Conservation (phyloP, 2,888 invertebrate genomes). For the Nemurella pictetii region DNA sequence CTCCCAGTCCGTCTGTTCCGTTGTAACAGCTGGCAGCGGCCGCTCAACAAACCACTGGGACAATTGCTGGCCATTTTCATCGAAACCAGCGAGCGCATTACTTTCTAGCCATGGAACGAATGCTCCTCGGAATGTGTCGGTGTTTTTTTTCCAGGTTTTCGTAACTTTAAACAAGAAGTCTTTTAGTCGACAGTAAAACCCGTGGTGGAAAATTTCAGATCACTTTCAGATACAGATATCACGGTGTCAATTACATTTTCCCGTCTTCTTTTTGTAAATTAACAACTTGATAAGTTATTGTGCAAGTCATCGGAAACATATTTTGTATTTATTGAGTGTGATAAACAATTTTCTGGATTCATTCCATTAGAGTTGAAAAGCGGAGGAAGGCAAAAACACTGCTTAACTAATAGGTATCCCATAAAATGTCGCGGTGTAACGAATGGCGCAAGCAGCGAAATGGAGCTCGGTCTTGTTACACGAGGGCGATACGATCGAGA, state of each 20-base stretch:
- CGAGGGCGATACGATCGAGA: background rate
- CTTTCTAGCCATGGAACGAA: background rate
- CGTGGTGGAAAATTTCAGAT: background rate
- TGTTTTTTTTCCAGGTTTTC: too few relatives aligned
- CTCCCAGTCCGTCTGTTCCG: background rate
- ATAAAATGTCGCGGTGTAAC: background rate
- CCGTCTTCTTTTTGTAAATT: too few relatives aligned
- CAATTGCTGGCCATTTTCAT: background rate
- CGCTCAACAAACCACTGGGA: background rate
- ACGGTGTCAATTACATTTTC: too few relatives aligned
- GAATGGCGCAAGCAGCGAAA: background rate
- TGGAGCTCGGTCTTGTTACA: background rate
- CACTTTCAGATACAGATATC: too few relatives aligned
- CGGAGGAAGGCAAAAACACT: background rate
- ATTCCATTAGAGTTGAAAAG: background rate
- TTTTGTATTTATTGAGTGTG: background rate
- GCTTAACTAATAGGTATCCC: background rate
- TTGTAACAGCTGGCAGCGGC: background rate
- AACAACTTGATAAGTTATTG: too few relatives aligned
- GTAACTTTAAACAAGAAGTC: background rate
- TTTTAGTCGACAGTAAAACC: background rate
- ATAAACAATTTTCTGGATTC: background rate
- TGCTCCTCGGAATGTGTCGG: background rate
- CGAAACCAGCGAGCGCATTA: background rate
- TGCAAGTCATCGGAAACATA: too few relatives aligned